Conservation (phyloP, 1,140 invertebrate species). For the Ladona fulva region DNA sequence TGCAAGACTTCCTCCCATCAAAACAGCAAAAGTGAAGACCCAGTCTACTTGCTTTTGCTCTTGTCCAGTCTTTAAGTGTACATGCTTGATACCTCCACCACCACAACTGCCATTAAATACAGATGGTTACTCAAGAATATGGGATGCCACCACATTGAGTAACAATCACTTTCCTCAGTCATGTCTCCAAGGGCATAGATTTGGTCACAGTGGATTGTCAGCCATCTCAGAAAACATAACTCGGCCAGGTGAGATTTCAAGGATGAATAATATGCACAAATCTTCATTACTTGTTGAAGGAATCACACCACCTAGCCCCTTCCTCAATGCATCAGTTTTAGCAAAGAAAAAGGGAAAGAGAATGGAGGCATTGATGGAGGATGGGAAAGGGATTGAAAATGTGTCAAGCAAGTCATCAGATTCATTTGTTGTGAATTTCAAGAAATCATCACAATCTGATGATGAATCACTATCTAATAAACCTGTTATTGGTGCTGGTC, state of each 20-base stretch:
- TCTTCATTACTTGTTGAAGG: neutral
- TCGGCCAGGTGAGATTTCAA: no score
- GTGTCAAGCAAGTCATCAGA: neutral
- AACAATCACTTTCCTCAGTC: neutral
- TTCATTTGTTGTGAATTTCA: neutral
- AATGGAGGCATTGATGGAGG: neutral
- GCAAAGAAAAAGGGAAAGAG: neutral
- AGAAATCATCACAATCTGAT: neutral
- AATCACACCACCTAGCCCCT: neutral
- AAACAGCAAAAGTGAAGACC: neutral
- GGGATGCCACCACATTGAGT: neutral
- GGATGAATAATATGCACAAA: no score
- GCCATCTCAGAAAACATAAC: no score
- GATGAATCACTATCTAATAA: neutral
- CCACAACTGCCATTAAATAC: neutral
- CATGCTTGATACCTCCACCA: neutral
- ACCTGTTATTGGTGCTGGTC: neutral
- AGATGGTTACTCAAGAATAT: neutral
- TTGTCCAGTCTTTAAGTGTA: neutral
- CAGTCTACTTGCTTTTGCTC: neutral
- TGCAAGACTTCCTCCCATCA: neutral
- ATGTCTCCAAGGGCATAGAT: neutral
- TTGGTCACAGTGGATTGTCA: neutral
- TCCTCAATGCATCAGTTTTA: neutral
- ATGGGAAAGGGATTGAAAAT: neutral